These are phyloP conservation scores for Zaprionus bogoriensis DNA, from an alignment of 2,888 invertebrate species.

Conservation along the genomic window DNA sequence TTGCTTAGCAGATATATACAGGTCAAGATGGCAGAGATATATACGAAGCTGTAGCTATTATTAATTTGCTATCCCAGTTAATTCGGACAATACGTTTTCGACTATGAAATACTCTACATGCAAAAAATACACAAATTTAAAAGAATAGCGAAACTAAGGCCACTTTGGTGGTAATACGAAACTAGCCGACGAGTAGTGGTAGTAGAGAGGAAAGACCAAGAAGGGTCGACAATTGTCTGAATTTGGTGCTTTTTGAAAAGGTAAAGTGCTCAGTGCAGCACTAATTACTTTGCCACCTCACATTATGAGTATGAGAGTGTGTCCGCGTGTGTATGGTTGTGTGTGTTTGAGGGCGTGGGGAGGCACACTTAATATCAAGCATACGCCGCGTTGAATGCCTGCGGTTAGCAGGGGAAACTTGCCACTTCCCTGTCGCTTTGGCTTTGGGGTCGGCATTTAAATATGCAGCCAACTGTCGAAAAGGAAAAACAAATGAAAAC, in stretches of 20 bases:
- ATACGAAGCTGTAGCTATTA: too few relatives aligned
- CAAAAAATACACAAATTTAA: too few relatives aligned
- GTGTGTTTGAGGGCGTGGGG: background rate
- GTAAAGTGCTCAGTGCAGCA: slow-evolving; percentile 66
- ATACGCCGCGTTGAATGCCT: slow-evolving; percentile 62
- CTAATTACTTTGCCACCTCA: slow-evolving; percentile 75
- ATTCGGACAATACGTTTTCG: too few relatives aligned
- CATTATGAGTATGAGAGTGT: slow-evolving; percentile 38
- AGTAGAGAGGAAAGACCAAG: background rate
- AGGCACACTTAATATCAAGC: slow-evolving; percentile 65
- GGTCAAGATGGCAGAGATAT: too few relatives aligned
- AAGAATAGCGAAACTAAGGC: too few relatives aligned
- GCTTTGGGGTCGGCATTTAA: slow-evolving; percentile 46
- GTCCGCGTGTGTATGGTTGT: background rate
- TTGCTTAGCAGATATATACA: too few relatives aligned
- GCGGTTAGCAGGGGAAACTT: slow-evolving; percentile 53
- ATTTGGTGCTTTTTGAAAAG: slow-evolving; percentile 27
- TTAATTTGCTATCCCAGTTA: too few relatives aligned
- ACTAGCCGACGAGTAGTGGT: slow-evolving; percentile 34
- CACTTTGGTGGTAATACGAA: slow-evolving; percentile 35
- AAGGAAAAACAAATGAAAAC: slow-evolving; percentile 40
- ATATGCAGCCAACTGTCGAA: slow-evolving; percentile 47
- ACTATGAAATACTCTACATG: too few relatives aligned
- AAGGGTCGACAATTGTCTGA: slow-evolving; percentile 38
- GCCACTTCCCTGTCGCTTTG: slow-evolving; percentile 16